Base-by-base conservation (phyloP, 2,888 invertebrate species). In the Microplitis deprimator region DNA sequence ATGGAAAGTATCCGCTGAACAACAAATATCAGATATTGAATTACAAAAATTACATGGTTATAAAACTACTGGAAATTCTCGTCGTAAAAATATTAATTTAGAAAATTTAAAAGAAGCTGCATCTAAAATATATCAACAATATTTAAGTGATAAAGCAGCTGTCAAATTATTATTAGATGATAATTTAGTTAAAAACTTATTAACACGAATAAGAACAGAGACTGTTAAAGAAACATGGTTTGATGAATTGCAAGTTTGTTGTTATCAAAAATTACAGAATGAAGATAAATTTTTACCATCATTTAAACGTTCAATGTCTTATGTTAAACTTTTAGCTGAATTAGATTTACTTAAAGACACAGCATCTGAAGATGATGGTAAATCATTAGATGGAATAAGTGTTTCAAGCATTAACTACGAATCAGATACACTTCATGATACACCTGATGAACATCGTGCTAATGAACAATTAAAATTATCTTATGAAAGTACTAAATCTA, bases 181-280 rank as follows among this genome's bases (percentile, higher is more conserved):
- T 73, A 86, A 89, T 7, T 86, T 94, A 6, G 91, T 93, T 4
- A 93, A 93, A 83, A 91, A 91, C 81, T 90, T 95, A 70, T 88
- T 93, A 59, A 90, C 91, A 40, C 92, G 92, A 84, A 93, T 95
- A 77, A 91, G 93, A 82, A 93, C 92, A 73, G 94, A 94, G 85
- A 84, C 88, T 39, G 93, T 94, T 5, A 91, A 91, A 39, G 94
- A 95, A 77, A 91, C 92, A 2, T 96, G 97, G 92, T 98, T 98
- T 89, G 97, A 97, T 87, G 95, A 95, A 79, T 92, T 96, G 17
- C 95, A 96, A 89, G 91, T 92, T 79, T 93, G 92, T 74, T 92
- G 95, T 40, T 93, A 93, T 80, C 93, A 93, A 83, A 94, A 90
- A 85, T 79, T 90, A 38, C 90, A 92, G 84, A 91, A 88, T 68